Evolutionary conservation across 1,140 invertebrate genomes (phyloP), one percentile per base, ranked within the genome.

Genomic region (Philotrypesis tridentata): DNA sequence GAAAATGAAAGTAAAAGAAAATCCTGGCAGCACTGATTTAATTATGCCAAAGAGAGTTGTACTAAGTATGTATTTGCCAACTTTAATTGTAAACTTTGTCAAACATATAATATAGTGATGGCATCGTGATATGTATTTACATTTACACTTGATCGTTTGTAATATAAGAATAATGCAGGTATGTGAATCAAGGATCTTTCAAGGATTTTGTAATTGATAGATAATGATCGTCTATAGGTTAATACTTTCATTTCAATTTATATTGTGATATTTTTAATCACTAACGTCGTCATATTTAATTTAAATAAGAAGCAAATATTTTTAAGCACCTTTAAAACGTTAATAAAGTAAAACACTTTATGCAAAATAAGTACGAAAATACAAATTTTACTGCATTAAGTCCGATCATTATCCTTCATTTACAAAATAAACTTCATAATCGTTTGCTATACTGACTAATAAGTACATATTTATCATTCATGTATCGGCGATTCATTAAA

Each of bases 131-230:
- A 78, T 78, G 23, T 73, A 73, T 78, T 72, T 72, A 77, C 73
- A 72, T 75, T 76, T 61, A 82, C 61, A 76, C 48, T 74, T 79
- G 60, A 79, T 82, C 27, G 40, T 82, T 78, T 78, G 75, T 79
- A 79, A 79, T 78, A 78, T 82, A 82, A 71, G 33, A 23, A 63
- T 40, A 74, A 25, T 40, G 68, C 74, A 77, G n/a, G 7, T 75
- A 73, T 43, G 33, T 0, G 55, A 82, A 71, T 75, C 29, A 65
- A 4, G 5, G 40, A 71, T 70, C 60, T 37, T 25, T 67, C 65
- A 60, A 55, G 14, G 71, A 68, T 6, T 61, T 63, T 82, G 80
- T 82, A 76, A 82, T 70, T 23, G 65, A 61, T 82, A 76, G 67
- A 70, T 82, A 82, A 77, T 76, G 80, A 76, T 82, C 73, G 40